Conservation (phyloP, 2,113 vertebrate genomes). For the Ciconia boyciana region DNA sequence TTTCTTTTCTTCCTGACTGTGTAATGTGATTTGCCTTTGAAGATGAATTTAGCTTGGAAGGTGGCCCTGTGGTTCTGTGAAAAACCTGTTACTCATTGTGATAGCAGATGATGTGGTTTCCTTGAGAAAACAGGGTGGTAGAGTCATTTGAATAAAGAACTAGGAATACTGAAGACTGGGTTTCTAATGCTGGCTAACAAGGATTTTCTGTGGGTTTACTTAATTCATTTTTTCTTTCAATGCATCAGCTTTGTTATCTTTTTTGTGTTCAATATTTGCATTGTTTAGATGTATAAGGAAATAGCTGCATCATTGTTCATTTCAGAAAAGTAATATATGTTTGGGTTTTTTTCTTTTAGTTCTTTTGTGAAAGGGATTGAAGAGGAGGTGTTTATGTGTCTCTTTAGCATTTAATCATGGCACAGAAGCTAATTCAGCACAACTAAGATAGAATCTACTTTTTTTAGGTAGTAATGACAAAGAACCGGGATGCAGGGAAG, state of each 20-base stretch:
- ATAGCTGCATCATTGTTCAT: not conserved
- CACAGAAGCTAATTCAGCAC: not conserved
- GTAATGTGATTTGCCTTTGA: not conserved
- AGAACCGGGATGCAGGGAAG: not conserved
- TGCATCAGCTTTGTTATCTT: not conserved
- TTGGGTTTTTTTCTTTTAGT: not conserved
- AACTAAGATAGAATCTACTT: not conserved
- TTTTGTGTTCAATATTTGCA: not conserved
- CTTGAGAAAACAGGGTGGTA: not conserved
- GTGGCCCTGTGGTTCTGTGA: slow-evolving; percentile 1
- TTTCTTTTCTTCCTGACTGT: not conserved
- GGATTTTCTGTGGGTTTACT: not conserved
- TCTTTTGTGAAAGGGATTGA: not conserved
- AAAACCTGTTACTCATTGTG: not conserved
- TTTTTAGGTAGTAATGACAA: not conserved
- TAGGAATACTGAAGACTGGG: not conserved
- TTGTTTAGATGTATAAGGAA: not conserved
- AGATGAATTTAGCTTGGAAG: slow-evolving; percentile 2
- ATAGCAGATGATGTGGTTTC: not conserved
- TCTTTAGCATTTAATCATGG: not conserved
- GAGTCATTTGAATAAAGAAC: not conserved
- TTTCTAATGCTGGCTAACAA: not conserved
- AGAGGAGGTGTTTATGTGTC: not conserved
- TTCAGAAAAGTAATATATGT: not conserved
- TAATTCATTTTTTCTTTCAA: not conserved